Evolutionary conservation across 2,797 vertebrate genomes (phyloP).

Genomic region (Picus viridis): DNA sequence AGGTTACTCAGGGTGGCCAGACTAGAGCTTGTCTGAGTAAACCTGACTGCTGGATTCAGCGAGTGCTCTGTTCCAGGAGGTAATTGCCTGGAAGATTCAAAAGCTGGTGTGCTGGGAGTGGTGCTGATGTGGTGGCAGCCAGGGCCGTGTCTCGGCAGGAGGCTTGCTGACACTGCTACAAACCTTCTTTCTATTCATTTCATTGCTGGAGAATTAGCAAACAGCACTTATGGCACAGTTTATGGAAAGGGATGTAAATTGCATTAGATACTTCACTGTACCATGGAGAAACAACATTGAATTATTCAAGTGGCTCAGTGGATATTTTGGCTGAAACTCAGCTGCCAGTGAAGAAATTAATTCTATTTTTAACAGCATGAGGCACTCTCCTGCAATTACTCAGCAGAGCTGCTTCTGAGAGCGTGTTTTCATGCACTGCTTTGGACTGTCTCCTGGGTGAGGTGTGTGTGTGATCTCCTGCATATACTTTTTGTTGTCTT

Average conservation of each 20-base stretch:
- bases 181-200: not conserved
- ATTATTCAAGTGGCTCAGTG: conserved; percentile 30
- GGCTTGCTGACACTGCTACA: not conserved
- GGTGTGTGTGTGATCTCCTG: not conserved
- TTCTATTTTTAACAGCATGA: conserved; percentile 35
- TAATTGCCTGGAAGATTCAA: conserved; percentile 16
- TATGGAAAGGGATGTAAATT: conserved; percentile 7
- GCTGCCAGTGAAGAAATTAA: conserved; percentile 23
- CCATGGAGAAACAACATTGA: not conserved
- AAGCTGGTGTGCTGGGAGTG: not conserved
- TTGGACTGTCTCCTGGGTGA: not conserved
- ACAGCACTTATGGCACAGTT: not conserved
- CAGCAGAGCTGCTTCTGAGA: not conserved
- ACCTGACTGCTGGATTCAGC: conserved; percentile 4
- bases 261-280: not conserved
- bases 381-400: not conserved
- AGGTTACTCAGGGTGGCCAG: not conserved
- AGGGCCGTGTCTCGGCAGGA: not conserved
- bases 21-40: not conserved
- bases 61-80: not conserved
- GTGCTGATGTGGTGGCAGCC: not conserved
- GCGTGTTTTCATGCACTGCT: not conserved
- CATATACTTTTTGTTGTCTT: not conserved
- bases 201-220: not conserved
- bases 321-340: conserved; percentile 47